Conservation (phyloP, 1,140 invertebrate genomes). For the Zelostemma sp. region DNA sequence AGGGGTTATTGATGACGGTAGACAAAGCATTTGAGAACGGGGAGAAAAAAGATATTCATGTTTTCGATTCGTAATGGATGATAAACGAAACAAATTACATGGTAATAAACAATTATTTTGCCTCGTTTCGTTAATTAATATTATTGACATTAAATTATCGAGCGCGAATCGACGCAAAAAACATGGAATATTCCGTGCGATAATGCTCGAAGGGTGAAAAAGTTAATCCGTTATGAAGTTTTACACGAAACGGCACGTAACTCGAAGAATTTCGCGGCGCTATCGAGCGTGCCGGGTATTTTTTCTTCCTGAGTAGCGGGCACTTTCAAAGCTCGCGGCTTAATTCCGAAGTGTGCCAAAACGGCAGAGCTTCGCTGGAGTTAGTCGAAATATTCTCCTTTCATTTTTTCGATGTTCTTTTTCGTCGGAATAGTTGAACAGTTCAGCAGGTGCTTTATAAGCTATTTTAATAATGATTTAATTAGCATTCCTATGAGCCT, state of each 20-base stretch:
- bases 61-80: too few relatives aligned
- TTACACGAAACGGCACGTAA: slow-evolving; percentile 6
- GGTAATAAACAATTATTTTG: too few relatives aligned
- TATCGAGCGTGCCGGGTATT: slow-evolving; percentile 37
- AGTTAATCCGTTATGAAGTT: slow-evolving; percentile 15
- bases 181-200: too few relatives aligned
- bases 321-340: slow-evolving; percentile 19
- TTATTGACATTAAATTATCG: too few relatives aligned
- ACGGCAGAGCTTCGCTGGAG: not conserved
- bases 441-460: slow-evolving; percentile 51
- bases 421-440: slow-evolving; percentile 57
- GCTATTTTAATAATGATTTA: slow-evolving; percentile 68
- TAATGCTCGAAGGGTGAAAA: too few relatives aligned
- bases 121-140: too few relatives aligned
- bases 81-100: too few relatives aligned
- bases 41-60: too few relatives aligned
- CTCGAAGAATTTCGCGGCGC: slow-evolving; percentile 25
- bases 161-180: too few relatives aligned
- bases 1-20: slow-evolving; percentile 33
- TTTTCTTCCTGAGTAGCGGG: slow-evolving; percentile 26
- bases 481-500: slow-evolving; percentile 64
- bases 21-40: too few relatives aligned
- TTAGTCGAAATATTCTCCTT: slow-evolving; percentile 45
- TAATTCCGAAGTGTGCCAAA: slow-evolving; percentile 10
- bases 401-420: slow-evolving; percentile 45